A percentile compares a stretch with the other conserved stretches of the same genome.
These are phyloP conservation scores for Xanthorhoe designata DNA, from an alignment of 2,888 invertebrate species.

Conservation along the genomic window DNA sequence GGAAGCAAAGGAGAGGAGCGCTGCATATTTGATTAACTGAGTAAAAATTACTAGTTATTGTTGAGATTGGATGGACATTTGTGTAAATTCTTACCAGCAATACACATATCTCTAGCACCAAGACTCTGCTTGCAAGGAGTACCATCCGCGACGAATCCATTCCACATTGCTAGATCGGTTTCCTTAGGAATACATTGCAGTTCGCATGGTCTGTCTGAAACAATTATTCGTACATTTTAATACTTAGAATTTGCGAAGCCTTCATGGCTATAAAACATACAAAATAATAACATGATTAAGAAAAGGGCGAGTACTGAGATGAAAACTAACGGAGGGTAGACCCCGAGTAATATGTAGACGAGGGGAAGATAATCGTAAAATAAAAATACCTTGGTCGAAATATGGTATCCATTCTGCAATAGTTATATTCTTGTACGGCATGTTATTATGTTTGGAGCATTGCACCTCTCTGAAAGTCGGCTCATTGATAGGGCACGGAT, in stretches of 20 bases:
- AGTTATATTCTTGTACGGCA: conserved; percentile 88
- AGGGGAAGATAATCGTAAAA: too few species aligned
- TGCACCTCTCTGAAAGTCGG: conserved; percentile 91
- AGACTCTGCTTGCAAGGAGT: conserved; percentile 91
- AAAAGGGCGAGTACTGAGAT: too few species aligned
- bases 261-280: too few species aligned
- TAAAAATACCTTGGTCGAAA: conserved; percentile 87
- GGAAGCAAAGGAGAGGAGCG: too few species aligned
- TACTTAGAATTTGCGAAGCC: not conserved
- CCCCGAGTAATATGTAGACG: too few species aligned
- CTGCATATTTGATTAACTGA: too few species aligned
- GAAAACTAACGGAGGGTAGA: too few species aligned
- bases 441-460: conserved; percentile 89
- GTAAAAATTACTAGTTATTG: too few species aligned
- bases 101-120: conserved; percentile 94
- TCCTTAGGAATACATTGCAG: conserved; percentile 92
- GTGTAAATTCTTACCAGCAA: conserved; percentile 74
- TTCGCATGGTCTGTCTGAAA: conserved; percentile 90
- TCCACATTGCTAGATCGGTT: conserved; percentile 89
- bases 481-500: conserved; percentile 89
- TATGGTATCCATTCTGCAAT: conserved; percentile 90
- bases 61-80: too few species aligned
- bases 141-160: conserved; percentile 92
- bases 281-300: too few species aligned
- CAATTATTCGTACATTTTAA: conserved; percentile 9